Conservation (phyloP, 2,113 vertebrate genomes). For the Mesoclemmys tuberculata region DNA sequence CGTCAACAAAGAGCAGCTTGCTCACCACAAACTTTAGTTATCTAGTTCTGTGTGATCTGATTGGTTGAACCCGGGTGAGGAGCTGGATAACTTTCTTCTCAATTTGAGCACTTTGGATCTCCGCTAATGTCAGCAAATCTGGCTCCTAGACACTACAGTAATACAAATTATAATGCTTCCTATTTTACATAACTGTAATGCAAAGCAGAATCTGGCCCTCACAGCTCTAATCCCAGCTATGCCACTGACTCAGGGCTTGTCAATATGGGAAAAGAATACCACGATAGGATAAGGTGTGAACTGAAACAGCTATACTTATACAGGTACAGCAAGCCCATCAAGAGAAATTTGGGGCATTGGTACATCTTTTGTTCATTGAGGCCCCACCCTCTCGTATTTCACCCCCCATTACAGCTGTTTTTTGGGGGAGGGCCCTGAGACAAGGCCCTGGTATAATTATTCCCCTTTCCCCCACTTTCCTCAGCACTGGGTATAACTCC, state of each 20-base stretch:
- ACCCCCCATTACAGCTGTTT: not conserved
- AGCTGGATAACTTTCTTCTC: not conserved
- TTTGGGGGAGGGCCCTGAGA: too few species aligned
- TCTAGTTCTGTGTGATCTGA: not conserved
- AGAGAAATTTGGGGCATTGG: not conserved
- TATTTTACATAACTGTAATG: not conserved
- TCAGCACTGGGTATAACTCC: not conserved
- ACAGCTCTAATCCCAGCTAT: not conserved
- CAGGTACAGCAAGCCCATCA: not conserved
- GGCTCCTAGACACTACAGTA: not conserved
- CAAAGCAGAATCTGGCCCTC: not conserved
- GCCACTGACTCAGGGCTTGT: not conserved
- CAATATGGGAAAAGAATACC: not conserved
- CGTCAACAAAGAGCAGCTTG: not conserved
- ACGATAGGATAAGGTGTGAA: not conserved
- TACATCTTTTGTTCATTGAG: not conserved
- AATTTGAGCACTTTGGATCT: not conserved
- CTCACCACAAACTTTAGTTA: not conserved
- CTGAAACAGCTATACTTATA: not conserved
- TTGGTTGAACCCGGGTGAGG: not conserved
- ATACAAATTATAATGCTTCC: not conserved
- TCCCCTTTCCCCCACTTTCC: not conserved
- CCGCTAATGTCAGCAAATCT: not conserved
- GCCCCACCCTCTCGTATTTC: not conserved
- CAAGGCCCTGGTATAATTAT: not conserved